These are phyloP conservation scores for Formica selysi DNA, from an alignment of 1,140 invertebrate species.

Conservation along the genomic window DNA sequence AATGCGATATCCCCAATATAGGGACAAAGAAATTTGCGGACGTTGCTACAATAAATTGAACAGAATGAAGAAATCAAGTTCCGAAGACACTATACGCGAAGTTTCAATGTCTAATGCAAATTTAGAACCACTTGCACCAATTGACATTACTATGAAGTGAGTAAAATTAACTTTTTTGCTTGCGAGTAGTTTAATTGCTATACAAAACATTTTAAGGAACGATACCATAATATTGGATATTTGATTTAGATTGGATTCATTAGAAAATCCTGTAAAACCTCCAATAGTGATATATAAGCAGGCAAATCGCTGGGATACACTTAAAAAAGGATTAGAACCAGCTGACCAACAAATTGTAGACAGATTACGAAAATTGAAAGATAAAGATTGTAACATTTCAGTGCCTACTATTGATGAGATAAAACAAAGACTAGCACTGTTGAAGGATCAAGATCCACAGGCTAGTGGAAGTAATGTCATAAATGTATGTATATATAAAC, in stretches of 20 bases:
- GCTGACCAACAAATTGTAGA: slow-evolving; percentile 83
- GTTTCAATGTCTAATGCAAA: slow-evolving; percentile 26
- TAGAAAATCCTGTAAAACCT: slow-evolving; percentile 83
- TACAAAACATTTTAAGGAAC: background rate
- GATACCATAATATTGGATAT: background rate
- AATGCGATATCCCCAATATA: slow-evolving; percentile 78
- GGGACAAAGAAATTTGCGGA: slow-evolving; percentile 81
- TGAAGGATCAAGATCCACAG: slow-evolving; percentile 81
- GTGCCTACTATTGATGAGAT: slow-evolving; percentile 83
- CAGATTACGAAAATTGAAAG: slow-evolving; percentile 82
- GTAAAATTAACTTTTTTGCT: background rate
- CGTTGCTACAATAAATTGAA: slow-evolving; percentile 80
- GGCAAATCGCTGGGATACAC: slow-evolving; percentile 79
- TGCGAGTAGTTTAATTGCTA: background rate
- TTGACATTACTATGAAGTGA: slow-evolving; percentile 83
- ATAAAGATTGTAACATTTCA: slow-evolving; percentile 74
- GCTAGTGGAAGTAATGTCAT: slow-evolving; percentile 41
- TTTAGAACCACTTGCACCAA: slow-evolving; percentile 71
- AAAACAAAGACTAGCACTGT: slow-evolving; percentile 80
- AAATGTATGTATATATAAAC: slow-evolving; percentile 66
- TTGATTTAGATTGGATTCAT: slow-evolving; percentile 78
- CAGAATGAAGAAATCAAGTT: slow-evolving; percentile 64
- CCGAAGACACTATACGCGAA: background rate
- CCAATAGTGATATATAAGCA: slow-evolving; percentile 84
- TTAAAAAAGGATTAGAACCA: slow-evolving; percentile 81